Conservation (phyloP, 2,888 invertebrate species). For the Drosophila buzzatii region DNA sequence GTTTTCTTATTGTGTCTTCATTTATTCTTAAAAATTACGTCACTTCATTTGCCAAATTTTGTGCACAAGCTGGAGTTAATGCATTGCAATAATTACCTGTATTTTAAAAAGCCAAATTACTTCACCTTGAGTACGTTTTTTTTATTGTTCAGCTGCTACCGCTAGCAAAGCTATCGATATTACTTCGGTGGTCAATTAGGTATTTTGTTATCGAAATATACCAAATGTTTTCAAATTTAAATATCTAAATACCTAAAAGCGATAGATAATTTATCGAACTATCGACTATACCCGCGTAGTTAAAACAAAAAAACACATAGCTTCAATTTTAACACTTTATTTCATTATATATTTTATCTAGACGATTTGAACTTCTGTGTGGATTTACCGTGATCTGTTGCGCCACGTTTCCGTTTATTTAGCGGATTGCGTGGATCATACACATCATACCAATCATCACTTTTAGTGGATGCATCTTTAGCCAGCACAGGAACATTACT, state of each 20-base stretch:
- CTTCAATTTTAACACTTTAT: conserved; percentile 4
- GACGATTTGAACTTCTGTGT: conserved; percentile 29
- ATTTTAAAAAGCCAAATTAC: conserved; percentile 70
- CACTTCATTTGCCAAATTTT: conserved; percentile 15
- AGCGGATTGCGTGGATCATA: conserved; percentile 98
- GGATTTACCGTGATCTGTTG: conserved; percentile 38
- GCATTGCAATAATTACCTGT: conserved; percentile 62
- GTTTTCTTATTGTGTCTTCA: conserved; percentile 1
- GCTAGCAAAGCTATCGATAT: conserved; percentile 41
- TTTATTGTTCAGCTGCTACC: conserved; percentile 60
- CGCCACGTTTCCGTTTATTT: conserved; percentile 94
- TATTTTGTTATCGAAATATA: conserved; percentile 24
- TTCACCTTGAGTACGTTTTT: conserved; percentile 71
- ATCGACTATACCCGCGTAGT: background rate
- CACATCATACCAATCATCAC: conserved; percentile 98
- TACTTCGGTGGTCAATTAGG: background rate
- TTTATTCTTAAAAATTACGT: conserved; percentile 24
- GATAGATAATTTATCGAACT: background rate
- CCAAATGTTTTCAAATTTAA: background rate
- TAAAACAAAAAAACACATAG: background rate
- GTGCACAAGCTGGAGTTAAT: conserved; percentile 23
- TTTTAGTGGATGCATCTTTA: conserved; percentile 96
- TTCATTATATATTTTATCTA: conserved; percentile 13
- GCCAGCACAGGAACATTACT: conserved; percentile 90
- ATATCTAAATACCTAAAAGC: background rate